These are phyloP conservation scores for Tenebrio molitor DNA, from an alignment of 1,140 invertebrate genomes.

Conservation along the genomic window DNA sequence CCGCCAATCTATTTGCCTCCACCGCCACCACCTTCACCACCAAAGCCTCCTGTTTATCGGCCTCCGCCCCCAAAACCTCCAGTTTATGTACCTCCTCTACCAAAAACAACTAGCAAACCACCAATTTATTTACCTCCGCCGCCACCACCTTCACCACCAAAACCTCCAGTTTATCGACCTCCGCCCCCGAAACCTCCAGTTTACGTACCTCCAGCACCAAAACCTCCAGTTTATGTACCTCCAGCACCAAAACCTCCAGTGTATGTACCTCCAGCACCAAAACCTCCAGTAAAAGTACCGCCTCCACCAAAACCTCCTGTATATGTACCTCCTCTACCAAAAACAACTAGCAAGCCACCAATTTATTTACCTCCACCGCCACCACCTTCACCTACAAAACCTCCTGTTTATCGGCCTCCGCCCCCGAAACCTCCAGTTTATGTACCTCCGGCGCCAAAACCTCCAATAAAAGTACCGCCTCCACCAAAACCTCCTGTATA, in stretches of 20 bases:
- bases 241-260: conserved; percentile 6
- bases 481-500: conserved; percentile 15
- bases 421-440: not conserved
- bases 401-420: not conserved
- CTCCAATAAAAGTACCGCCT: not conserved
- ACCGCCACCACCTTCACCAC: not conserved
- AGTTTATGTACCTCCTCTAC: conserved; percentile 4
- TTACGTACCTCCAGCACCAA: conserved; percentile 17
- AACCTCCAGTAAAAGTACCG: not conserved
- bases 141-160: not conserved
- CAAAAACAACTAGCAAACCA: not conserved
- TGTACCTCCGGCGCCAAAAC: not conserved
- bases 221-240: conserved; percentile 10
- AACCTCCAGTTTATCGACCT: not conserved
- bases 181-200: not conserved
- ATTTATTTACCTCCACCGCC: no score
- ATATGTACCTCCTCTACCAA: no score
- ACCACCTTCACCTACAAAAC: not conserved
- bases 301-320: no score
- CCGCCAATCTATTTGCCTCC: conserved; percentile 18
- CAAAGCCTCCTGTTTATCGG: not conserved
- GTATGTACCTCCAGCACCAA: not conserved
- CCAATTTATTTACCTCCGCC: conserved; percentile 16
- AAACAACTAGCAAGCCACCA: not conserved
- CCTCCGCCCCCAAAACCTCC: not conserved